A percentile compares a stretch with the other conserved stretches of the same genome.
Evolutionary conservation across 92 coral and sea anemone genomes (phyloP).

Genomic region (Epizoanthus stellaris): DNA sequence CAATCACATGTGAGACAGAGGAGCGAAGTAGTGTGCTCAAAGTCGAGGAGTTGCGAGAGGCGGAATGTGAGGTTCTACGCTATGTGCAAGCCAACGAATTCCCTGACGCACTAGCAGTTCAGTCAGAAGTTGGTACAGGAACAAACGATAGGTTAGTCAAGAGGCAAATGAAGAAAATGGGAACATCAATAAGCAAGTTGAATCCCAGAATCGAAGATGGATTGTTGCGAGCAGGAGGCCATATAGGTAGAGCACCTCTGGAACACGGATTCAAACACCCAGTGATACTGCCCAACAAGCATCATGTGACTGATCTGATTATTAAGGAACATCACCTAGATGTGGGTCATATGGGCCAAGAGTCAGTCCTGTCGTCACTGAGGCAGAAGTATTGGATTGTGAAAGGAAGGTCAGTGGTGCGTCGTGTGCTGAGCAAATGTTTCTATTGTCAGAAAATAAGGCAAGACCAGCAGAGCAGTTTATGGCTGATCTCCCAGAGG

Average conservation of each 20-base stretch:
- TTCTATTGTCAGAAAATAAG: constrained; percentile 58
- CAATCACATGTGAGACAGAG: not conserved
- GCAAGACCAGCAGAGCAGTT: constrained; percentile 58
- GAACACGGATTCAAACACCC: constrained; percentile 49
- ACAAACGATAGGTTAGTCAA: constrained; percentile 19
- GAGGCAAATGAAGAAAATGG: constrained; percentile 50
- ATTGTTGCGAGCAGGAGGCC: constrained; percentile 59
- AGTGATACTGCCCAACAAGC: constrained; percentile 59
- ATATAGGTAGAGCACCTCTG: constrained; percentile 47
- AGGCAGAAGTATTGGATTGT: constrained; percentile 67
- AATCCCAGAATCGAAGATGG: constrained; percentile 41
- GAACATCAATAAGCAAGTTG: constrained; percentile 44
- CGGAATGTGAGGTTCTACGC: constrained; percentile 41
- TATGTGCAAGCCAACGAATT: constrained; percentile 44
- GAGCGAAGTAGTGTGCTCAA: constrained; percentile 8
- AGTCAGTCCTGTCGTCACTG: constrained; percentile 61
- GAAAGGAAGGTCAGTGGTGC: constrained; percentile 66
- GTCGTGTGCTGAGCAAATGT: constrained; percentile 57
- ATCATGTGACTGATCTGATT: constrained; percentile 58
- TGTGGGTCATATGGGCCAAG: constrained; percentile 73
- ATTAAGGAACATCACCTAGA: constrained; percentile 51
- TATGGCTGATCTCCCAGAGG: constrained; percentile 67
- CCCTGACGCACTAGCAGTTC: constrained; percentile 1
- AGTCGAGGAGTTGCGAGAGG: constrained; percentile 30
- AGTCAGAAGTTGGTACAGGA: not conserved